These are phyloP conservation scores for Scaptomyza reducta DNA, from an alignment of 2,888 invertebrate species.

Conservation along the genomic window DNA sequence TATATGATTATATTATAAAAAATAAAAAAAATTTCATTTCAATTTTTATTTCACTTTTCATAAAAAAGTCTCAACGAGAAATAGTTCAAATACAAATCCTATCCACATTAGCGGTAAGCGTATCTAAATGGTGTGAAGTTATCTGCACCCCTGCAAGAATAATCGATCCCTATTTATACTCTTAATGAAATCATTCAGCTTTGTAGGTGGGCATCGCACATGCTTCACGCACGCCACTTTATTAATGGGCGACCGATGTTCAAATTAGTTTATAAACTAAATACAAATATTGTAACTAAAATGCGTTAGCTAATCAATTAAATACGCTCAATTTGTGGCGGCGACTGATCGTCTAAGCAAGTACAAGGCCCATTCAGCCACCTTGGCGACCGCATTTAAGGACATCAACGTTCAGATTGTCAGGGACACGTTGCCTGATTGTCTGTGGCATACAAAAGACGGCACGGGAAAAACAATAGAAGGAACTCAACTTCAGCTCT, in stretches of 20 bases:
- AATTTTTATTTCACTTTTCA: too few species aligned
- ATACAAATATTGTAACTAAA: conserved; percentile 69
- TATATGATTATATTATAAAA: too few species aligned
- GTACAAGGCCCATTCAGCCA: conserved; percentile 44
- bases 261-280: conserved; percentile 73
- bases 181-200: conserved; percentile 52
- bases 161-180: neutral
- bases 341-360: conserved; percentile 69
- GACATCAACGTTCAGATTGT: conserved; percentile 33
- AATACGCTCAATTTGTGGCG: conserved; percentile 73
- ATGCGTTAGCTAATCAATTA: conserved; percentile 77
- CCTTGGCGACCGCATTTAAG: conserved; percentile 72
- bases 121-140: conserved; percentile 9
- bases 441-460: conserved; percentile 53
- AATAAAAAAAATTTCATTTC: too few species aligned
- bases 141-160: neutral
- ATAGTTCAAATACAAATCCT: neutral
- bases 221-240: conserved; percentile 55
- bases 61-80: too few species aligned
- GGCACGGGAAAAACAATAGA: conserved; percentile 46
- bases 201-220: conserved; percentile 49
- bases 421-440: conserved; percentile 47
- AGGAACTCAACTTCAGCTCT: conserved; percentile 51
- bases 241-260: conserved; percentile 50
- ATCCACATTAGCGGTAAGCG: conserved; percentile 10